Conservation (phyloP, 2,888 invertebrate species). For the Xanthorhoe designata region DNA sequence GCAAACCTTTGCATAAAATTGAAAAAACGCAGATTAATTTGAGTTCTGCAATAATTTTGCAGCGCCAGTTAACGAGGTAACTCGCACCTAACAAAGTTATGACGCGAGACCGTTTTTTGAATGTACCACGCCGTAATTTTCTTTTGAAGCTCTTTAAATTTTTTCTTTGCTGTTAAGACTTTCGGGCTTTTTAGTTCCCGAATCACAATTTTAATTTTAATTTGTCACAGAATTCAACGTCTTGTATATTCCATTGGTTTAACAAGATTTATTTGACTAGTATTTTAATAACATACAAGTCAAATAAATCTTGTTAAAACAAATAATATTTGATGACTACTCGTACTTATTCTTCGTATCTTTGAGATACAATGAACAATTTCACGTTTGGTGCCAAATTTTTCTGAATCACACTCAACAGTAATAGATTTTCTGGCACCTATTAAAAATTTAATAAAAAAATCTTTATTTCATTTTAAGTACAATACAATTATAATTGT, state of each 20-base stretch:
- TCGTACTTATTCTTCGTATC: too few species aligned
- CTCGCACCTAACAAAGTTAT: slow-evolving; percentile 77
- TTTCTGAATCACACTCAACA: too few species aligned
- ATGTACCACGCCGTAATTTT: slow-evolving; percentile 72
- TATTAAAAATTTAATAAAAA: too few species aligned
- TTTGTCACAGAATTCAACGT: neutral
- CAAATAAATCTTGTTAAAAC: too few species aligned
- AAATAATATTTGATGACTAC: too few species aligned
- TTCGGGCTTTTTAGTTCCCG: slow-evolving; percentile 49
- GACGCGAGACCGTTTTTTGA: slow-evolving; percentile 67
- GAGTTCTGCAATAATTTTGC: slow-evolving; percentile 69
- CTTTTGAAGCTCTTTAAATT: slow-evolving; percentile 77
- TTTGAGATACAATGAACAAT: too few species aligned
- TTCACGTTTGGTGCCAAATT: too few species aligned
- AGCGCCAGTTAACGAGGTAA: slow-evolving; percentile 76
- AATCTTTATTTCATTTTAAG: too few species aligned
- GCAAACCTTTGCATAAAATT: slow-evolving; percentile 60
- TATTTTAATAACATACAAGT: too few species aligned
- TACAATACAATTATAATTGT: too few species aligned
- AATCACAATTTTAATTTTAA: neutral
- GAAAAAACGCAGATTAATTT: slow-evolving; percentile 69
- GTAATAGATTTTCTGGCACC: too few species aligned
- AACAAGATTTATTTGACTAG: too few species aligned
- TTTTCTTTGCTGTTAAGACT: slow-evolving; percentile 73
- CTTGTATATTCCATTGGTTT: neutral